A percentile compares a stretch with the other conserved stretches of the same genome.
These are phyloP conservation scores for Ethmia dodecea DNA, from an alignment of 2,888 invertebrate species.

Conservation along the genomic window DNA sequence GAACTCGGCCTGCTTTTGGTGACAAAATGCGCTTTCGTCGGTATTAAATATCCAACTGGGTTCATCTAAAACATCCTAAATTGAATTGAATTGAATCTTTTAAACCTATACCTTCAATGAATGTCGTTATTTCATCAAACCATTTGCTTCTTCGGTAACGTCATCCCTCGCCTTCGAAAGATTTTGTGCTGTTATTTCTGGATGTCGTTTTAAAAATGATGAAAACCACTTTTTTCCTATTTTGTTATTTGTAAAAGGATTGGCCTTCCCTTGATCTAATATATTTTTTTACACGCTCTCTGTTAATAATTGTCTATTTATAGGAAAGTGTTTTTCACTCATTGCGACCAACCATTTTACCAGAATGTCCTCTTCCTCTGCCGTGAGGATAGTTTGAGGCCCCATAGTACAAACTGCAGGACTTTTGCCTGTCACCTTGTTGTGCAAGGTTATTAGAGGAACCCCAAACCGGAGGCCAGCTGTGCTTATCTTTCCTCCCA, in stretches of 20 bases:
- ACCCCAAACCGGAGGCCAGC: conserved; percentile 3
- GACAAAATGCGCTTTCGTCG: conserved; percentile 41
- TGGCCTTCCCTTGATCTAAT: neutral
- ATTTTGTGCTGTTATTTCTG: conserved; percentile 5
- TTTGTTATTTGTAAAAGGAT: conserved; percentile 1
- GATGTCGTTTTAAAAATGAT: conserved; percentile 6
- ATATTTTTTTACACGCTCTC: conserved; percentile 2
- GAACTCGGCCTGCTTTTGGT: conserved; percentile 35
- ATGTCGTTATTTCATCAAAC: conserved; percentile 8
- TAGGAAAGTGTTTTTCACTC: conserved; percentile 4
- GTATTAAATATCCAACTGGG: conserved; percentile 22
- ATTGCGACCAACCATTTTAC: conserved; percentile 1
- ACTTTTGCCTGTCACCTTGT: conserved; percentile 15
- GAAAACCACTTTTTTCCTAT: conserved; percentile 3
- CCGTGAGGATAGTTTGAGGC: conserved; percentile 6
- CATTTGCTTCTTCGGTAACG: no score
- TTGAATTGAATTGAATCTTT: conserved; percentile 12
- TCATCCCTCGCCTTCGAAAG: conserved; percentile 3
- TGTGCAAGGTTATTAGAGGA: conserved; percentile 5
- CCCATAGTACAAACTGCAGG: conserved; percentile 12
- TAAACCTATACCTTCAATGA: conserved; percentile 18
- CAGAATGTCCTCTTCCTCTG: conserved; percentile 10
- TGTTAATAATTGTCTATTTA: conserved; percentile 2
- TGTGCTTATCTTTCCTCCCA: conserved; percentile 19
- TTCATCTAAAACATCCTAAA: no score